A percentile compares a stretch with the other conserved stretches of the same genome.
These are phyloP conservation scores for Crypturellus tataupa DNA, from an alignment of 2,797 vertebrate species.

Conservation along the genomic window DNA sequence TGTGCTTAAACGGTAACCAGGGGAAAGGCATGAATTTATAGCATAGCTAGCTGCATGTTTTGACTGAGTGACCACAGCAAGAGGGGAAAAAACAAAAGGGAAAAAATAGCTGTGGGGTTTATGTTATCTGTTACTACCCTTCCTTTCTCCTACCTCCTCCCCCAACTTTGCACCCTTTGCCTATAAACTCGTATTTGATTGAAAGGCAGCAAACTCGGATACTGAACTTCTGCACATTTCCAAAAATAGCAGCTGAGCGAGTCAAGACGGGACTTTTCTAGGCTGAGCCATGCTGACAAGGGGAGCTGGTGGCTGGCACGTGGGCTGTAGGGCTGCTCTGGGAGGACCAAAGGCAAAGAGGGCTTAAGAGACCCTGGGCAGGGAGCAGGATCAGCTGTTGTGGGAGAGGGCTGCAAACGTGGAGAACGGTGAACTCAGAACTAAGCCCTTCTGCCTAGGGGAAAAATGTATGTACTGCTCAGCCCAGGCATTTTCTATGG, in stretches of 20 bases:
- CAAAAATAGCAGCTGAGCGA: neutral
- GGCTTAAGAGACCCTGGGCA: neutral
- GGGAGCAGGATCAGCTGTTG: neutral
- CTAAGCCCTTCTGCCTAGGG: neutral
- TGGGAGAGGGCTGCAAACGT: neutral
- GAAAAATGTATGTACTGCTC: neutral
- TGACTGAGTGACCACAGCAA: neutral
- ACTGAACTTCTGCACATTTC: neutral
- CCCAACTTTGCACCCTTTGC: neutral
- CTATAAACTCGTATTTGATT: neutral
- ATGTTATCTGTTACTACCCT: neutral
- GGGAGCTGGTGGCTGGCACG: neutral
- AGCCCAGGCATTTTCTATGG: neutral
- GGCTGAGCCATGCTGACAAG: accelerated
- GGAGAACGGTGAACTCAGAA: neutral
- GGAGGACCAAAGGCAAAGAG: accelerated
- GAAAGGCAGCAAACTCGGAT: neutral
- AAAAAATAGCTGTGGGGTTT: neutral
- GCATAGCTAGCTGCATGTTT: neutral
- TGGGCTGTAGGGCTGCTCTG: neutral
- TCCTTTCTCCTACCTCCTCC: accelerated
- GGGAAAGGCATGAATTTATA: neutral
- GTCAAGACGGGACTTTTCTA: neutral
- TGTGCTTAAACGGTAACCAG: neutral
- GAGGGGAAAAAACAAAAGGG: accelerated